Evolutionary conservation across 2,113 vertebrate genomes (phyloP).

Genomic region (Eretmochelys imbricata): DNA sequence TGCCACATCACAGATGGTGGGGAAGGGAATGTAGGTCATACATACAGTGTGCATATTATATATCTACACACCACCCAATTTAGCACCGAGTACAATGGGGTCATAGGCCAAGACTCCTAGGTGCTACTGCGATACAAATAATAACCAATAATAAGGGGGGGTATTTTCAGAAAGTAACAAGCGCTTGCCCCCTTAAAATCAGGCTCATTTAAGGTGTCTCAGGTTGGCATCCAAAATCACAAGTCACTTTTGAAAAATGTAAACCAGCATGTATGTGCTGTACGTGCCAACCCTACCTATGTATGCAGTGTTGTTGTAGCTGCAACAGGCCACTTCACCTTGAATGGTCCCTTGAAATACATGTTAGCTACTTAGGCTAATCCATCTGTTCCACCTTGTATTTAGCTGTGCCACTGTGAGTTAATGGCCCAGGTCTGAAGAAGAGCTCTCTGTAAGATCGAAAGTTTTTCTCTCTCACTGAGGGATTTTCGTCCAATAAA

Average conservation of each 20-base stretch:
- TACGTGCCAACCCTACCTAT: not conserved
- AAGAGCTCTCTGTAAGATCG: not conserved
- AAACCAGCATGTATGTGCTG: not conserved
- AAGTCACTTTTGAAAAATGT: not conserved
- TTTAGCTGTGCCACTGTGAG: not conserved
- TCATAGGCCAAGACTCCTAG: not conserved
- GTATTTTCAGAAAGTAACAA: not conserved
- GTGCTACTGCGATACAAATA: not conserved
- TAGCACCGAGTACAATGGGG: not conserved
- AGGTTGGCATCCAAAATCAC: not conserved
- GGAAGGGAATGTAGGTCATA: not conserved
- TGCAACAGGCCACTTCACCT: not conserved
- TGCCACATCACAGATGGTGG: not conserved
- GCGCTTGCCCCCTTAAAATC: not conserved
- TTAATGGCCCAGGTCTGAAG: not conserved
- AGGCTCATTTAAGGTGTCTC: not conserved
- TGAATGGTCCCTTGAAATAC: not conserved
- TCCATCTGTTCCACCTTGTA: not conserved
- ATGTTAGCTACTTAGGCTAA: not conserved
- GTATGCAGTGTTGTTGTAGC: not conserved
- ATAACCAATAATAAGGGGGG: not conserved
- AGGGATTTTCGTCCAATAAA: not conserved
- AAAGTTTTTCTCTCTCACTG: not conserved
- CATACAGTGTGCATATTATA: not conserved
- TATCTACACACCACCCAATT: not conserved